Evolutionary conservation across 2,113 vertebrate genomes (phyloP).

Genomic region (Vulpes lagopus): DNA sequence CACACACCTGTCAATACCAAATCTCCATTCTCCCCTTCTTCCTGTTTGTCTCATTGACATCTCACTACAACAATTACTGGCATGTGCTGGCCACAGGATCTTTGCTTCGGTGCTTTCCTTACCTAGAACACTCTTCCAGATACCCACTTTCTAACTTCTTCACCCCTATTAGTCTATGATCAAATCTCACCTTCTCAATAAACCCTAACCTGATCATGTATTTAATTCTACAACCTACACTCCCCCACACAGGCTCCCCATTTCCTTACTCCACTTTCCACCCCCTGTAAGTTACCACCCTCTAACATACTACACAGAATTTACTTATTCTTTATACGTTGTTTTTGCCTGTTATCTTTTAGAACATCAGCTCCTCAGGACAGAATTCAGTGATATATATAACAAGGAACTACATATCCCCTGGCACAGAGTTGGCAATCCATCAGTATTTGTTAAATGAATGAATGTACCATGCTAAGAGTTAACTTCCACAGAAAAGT

Average conservation of each 20-base stretch:
- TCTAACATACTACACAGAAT: not conserved
- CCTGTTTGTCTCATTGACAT: accelerated
- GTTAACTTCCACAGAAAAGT: not conserved
- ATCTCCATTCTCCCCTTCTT: not conserved
- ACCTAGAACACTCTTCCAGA: not conserved
- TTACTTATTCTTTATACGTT: not conserved
- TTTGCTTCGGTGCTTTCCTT: not conserved
- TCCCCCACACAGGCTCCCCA: not conserved
- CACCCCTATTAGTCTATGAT: not conserved
- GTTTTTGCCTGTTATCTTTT: too few species aligned
- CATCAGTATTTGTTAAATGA: not conserved
- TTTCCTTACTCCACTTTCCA: not conserved
- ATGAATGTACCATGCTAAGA: not conserved
- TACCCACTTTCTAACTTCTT: not conserved
- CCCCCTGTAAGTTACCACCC: not conserved
- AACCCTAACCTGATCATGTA: not conserved
- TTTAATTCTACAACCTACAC: not conserved
- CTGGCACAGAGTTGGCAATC: not conserved
- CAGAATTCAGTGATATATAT: not conserved
- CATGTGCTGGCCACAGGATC: not conserved
- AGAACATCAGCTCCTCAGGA: not conserved
- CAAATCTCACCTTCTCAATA: not conserved
- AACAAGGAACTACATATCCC: not conserved
- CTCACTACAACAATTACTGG: not conserved
- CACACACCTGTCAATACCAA: not conserved